Evolutionary conservation across 30 jellyfish, hydroid and myxozoan genomes (phyloP).

Genomic region (Clytia hemisphaerica): DNA sequence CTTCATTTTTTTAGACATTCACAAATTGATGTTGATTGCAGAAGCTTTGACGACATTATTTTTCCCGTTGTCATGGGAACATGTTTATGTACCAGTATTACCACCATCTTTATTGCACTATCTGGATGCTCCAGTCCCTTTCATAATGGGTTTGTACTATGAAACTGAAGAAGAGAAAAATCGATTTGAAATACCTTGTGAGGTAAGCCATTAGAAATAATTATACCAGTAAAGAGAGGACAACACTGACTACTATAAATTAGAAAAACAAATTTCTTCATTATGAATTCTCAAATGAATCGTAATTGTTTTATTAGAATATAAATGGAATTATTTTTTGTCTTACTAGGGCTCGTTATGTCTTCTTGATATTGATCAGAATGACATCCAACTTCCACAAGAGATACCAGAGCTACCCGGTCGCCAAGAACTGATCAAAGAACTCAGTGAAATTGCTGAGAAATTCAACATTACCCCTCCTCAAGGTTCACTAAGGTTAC

Average conservation of each 20-base stretch:
- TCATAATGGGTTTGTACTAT: slow-evolving; percentile 89
- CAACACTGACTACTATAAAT: neutral
- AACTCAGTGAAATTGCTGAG: slow-evolving; percentile 42
- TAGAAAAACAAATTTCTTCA: neutral
- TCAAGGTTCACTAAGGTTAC: slow-evolving; percentile 59
- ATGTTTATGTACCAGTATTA: slow-evolving; percentile 94
- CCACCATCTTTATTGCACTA: slow-evolving; percentile 84
- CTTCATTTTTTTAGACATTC: slow-evolving; percentile 49
- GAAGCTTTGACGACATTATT: slow-evolving; percentile 64
- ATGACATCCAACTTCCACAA: slow-evolving; percentile 78
- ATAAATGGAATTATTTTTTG: neutral
- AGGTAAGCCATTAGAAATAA: slow-evolving; percentile 34
- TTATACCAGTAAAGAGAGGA: neutral
- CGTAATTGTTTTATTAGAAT: neutral
- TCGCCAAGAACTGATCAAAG: slow-evolving; percentile 73
- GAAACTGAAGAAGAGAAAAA: slow-evolving; percentile 89
- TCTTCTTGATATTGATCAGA: slow-evolving; percentile 81
- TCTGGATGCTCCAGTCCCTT: slow-evolving; percentile 98
- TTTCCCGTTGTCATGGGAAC: slow-evolving; percentile 96
- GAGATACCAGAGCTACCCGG: slow-evolving; percentile 95
- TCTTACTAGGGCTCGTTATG: slow-evolving; percentile 78
- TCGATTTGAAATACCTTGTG: slow-evolving; percentile 67
- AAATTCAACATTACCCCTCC: slow-evolving; percentile 62
- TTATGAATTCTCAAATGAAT: neutral
- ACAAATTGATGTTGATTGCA: slow-evolving; percentile 85